Percentiles rank a stretch among this genome's conserved stretches.
Evolutionary conservation across 2,797 vertebrate species (phyloP).

Genomic region (Sardinella longiceps): DNA sequence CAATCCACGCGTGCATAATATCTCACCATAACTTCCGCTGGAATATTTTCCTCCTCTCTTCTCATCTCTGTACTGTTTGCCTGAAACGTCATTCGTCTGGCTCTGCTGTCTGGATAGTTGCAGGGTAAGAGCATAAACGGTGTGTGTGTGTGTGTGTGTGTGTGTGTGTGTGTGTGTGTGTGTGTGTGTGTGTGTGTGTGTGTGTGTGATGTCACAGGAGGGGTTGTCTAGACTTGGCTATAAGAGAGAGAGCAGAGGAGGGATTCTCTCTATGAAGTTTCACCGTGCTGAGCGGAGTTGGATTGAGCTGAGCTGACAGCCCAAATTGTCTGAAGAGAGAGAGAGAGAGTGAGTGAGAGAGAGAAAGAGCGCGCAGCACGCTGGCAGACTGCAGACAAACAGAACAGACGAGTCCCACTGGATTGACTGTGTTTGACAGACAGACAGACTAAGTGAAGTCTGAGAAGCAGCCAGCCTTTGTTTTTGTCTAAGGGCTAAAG

Average conservation of each 20-base stretch:
- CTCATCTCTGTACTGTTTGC: slow-evolving; percentile 12
- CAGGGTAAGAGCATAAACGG: neutral
- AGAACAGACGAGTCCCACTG: slow-evolving; percentile 7
- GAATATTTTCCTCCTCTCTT: slow-evolving; percentile 12
- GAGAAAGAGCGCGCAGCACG: neutral
- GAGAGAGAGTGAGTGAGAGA: too few relatives aligned
- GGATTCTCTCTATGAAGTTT: slow-evolving; percentile 49
- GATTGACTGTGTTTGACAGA: slow-evolving; percentile 15
- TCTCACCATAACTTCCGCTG: slow-evolving; percentile 8
- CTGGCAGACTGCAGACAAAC: slow-evolving; percentile 5
- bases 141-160: slow-evolving; percentile 42
- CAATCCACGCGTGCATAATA: neutral
- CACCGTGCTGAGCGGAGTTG: slow-evolving; percentile 24
- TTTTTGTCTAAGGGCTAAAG: neutral
- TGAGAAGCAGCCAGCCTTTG: neutral
- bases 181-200: slow-evolving; percentile 40
- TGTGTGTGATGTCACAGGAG: slow-evolving; percentile 52
- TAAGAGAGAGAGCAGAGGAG: slow-evolving; percentile 52
- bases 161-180: slow-evolving; percentile 37
- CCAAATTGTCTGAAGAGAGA: neutral
- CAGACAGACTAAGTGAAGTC: neutral
- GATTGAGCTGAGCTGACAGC: neutral
- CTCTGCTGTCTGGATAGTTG: slow-evolving; percentile 3
- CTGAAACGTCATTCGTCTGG: slow-evolving; percentile 22
- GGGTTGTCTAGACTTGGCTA: slow-evolving; percentile 52